Evolutionary conservation across 37 sponge, comb jelly and placozoan species (phyloP).

Genomic region (Chondrilla cf. caribensis): DNA sequence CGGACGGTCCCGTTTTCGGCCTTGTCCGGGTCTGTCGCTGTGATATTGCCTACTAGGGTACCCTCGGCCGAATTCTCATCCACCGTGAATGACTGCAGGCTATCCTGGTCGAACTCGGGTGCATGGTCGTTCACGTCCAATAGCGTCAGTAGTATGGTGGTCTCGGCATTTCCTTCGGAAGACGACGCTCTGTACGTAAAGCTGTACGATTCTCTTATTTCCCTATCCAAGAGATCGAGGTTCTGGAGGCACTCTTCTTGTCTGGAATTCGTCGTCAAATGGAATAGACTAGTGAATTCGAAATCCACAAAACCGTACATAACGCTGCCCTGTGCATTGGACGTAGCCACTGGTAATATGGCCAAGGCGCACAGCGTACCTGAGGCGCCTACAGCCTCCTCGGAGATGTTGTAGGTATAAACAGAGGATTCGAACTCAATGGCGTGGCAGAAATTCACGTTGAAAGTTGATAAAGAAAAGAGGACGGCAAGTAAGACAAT

Average conservation of each 20-base stretch:
- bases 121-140: slow-evolving; percentile 67
- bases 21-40: not conserved
- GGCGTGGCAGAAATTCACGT: not conserved
- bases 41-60: not conserved
- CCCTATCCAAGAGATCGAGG: not conserved
- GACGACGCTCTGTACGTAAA: not conserved
- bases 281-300: not conserved
- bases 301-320: not conserved
- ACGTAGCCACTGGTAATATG: not conserved
- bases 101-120: slow-evolving; percentile 34
- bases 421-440: not conserved
- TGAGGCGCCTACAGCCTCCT: not conserved
- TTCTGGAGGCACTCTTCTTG: not conserved
- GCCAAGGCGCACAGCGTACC: not conserved
- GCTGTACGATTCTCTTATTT: not conserved
- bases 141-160: slow-evolving; percentile 14
- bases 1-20: not conserved
- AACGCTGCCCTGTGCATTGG: not conserved
- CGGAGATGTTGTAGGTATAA: not conserved
- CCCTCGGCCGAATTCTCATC: not conserved
- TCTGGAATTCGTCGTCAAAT: not conserved
- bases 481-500: not conserved
- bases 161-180: not conserved
- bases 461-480: not conserved
- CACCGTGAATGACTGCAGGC: not conserved